Conservation (phyloP, 2,797 vertebrate genomes). For the Podarcis lilfordi region DNA sequence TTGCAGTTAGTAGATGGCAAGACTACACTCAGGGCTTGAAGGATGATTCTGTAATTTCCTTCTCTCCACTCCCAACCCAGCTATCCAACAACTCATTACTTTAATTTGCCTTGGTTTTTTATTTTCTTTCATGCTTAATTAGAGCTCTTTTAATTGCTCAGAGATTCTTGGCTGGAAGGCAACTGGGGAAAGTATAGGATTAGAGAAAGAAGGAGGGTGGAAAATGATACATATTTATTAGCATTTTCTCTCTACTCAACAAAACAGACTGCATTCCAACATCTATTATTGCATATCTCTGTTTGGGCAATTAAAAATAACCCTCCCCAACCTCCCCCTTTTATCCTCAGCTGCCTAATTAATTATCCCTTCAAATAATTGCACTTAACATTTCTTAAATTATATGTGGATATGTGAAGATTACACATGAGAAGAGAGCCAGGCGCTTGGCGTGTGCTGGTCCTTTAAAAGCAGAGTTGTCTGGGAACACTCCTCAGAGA, state of each 20-base stretch:
- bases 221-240: conserved; percentile 26
- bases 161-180: conserved; percentile 35
- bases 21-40: neutral
- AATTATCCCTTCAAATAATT: conserved; percentile 21
- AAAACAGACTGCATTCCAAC: neutral
- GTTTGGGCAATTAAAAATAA: neutral
- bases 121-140: conserved; percentile 46
- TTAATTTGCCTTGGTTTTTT: conserved; percentile 31
- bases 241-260: neutral
- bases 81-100: conserved; percentile 31
- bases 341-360: conserved; percentile 20
- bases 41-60: neutral
- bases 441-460: neutral
- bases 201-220: neutral
- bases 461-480: neutral
- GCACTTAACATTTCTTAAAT: conserved; percentile 10
- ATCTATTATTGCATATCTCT: neutral
- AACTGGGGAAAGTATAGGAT: conserved; percentile 29
- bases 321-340: neutral
- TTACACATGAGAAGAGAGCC: neutral
- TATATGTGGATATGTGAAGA: neutral
- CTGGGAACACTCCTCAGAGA: neutral
- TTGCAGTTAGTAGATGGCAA: neutral
- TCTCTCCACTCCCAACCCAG: neutral
- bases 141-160: conserved; percentile 38